A percentile compares a stretch with the other conserved stretches of the same genome.
phyloP scores from a whole-genome alignment of 2,888 invertebrate species.

The Proisotoma minuta region DNA sequence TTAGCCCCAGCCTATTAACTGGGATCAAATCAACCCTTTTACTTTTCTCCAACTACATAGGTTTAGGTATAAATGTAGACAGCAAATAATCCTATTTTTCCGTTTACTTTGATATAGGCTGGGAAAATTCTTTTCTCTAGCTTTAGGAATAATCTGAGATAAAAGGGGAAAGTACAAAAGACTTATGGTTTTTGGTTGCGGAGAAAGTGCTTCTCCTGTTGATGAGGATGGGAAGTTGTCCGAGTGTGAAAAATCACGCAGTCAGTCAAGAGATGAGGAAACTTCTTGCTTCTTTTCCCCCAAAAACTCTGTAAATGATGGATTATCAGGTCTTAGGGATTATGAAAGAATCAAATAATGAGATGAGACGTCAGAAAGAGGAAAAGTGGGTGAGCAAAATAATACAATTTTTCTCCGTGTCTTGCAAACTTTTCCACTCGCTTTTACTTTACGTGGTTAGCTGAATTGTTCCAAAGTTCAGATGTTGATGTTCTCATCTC shows the following conservation, averaged over 20 bases:
- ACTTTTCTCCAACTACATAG: no score
- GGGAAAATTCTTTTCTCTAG: neutral
- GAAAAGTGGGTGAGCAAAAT: no score
- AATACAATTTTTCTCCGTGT: neutral
- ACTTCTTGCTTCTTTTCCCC: slow-evolving; percentile 11
- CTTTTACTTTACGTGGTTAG: no score
- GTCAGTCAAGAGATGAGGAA: slow-evolving; percentile 18
- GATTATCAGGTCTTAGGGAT: no score
- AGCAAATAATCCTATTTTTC: no score
- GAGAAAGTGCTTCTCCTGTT: neutral
- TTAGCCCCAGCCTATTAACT: no score
- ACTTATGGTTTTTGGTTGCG: neutral
- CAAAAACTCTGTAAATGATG: neutral
- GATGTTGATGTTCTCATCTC: neutral
- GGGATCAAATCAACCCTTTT: no score
- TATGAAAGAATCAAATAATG: neutral
- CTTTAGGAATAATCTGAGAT: neutral
- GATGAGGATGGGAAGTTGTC: slow-evolving; percentile 7
- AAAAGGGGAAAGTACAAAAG: neutral
- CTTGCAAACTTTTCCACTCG: neutral
- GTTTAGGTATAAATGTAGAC: no score
- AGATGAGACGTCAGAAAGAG: neutral
- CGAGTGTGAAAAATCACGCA: slow-evolving; percentile 19
- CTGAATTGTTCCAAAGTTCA: neutral
- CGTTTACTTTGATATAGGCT: no score